Evolutionary conservation across 2,113 vertebrate genomes (phyloP), one percentile per base, ranked within the genome.

Genomic region (Thomomys bottae): DNA sequence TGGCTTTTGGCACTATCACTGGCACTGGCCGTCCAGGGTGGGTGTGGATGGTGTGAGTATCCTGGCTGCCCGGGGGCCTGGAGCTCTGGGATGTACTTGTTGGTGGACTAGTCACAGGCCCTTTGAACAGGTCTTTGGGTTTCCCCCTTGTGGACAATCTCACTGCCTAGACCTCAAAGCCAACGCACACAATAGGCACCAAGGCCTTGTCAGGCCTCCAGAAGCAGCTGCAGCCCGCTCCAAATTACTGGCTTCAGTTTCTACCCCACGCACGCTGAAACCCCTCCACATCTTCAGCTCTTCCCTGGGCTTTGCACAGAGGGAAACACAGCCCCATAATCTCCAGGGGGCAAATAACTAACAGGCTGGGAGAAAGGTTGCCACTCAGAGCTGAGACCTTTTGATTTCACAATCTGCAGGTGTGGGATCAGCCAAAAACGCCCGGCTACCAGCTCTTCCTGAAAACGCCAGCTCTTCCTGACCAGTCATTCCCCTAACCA

Each of bases 241-340:
- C 67, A 80, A 42, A 82, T 45, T n/a, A 40, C 34, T 6, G 0
- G 42, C 54, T 57, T 11, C 42, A 59, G 7, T 40, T 26, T 72
- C 36, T 24, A 24, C n/a, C 75, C 64, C 36, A 17, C 18, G 36
- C 24, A 20, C 30, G 23, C 66, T 34, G 30, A 21, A 71, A 38
- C n/a, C 28, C n/a, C 34, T 0, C 12, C 0, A 0, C 28, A 15
- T 20, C 80, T 36, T 70, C 34, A 0, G 49, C 34, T 63, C 34
- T 40, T 84, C 42, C 8, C 3, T 26, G 18, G 14, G 38, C 57
- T 57, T 17, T 82, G 42, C 34, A 79, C 81, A 76, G 71, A 71
- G 54, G 42, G 20, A 11, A 86, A 38, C 38, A 32, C n/a, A 12
- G 63, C 34, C 34, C 18, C 59, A 54, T 3, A 23, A 24, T 21